A percentile compares a stretch with the other conserved stretches of the same genome.
Conservation (phyloP, 1,140 invertebrate genomes). For the Lordiphosa mommai region DNA sequence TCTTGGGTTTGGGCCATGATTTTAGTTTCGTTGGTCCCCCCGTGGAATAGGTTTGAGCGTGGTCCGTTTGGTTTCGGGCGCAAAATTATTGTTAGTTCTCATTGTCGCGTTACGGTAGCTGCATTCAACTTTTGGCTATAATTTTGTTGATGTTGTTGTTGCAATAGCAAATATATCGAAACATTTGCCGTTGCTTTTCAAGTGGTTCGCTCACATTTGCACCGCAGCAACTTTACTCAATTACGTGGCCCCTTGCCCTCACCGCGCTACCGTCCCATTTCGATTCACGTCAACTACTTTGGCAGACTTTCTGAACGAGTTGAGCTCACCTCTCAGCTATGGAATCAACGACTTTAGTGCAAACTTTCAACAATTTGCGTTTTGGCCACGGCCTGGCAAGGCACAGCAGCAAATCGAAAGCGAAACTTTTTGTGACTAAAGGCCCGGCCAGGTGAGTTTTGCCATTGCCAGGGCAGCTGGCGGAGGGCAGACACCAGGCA, state of each 20-base stretch:
- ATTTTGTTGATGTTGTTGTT: constrained; percentile 10
- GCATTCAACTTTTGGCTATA: constrained; percentile 14
- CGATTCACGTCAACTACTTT: constrained; percentile 73
- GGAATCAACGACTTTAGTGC: constrained; percentile 77
- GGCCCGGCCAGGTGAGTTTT: constrained; percentile 38
- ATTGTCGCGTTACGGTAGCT: constrained; percentile 31
- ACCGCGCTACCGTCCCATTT: constrained; percentile 1
- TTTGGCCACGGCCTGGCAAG: constrained; percentile 73
- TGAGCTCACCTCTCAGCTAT: constrained; percentile 76
- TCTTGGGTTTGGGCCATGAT: constrained; percentile 54
- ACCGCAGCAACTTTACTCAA: constrained; percentile 69
- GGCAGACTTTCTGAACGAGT: constrained; percentile 76
- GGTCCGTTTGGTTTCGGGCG: not conserved
- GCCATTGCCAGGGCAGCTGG: constrained; percentile 1
- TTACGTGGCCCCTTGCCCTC: constrained; percentile 37
- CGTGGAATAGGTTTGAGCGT: not conserved
- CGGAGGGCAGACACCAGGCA: constrained; percentile 25
- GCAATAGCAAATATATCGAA: constrained; percentile 57
- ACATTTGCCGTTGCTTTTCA: constrained; percentile 59
- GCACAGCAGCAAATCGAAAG: constrained; percentile 67
- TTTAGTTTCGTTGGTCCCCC: constrained; percentile 37
- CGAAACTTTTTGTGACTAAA: constrained; percentile 73
- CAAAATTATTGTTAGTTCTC: constrained; percentile 65
- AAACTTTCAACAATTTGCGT: constrained; percentile 78
- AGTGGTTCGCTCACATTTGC: constrained; percentile 60